Evolutionary conservation across 2,797 vertebrate species (phyloP).

Genomic region (Propithecus perrieri): DNA sequence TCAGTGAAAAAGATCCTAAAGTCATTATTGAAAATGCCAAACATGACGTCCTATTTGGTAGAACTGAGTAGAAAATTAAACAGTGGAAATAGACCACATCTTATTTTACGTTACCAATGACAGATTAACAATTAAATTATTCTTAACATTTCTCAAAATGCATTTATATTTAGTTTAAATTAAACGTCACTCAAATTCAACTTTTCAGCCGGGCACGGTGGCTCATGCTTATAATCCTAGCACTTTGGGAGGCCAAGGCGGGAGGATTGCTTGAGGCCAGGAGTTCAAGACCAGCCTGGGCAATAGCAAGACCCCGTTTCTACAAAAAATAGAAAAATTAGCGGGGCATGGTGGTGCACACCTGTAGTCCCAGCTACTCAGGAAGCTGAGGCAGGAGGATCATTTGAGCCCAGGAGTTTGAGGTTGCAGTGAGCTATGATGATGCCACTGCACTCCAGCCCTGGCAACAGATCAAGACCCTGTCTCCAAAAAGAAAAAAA

Average conservation of each 20-base stretch:
- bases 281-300: not conserved
- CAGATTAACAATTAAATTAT: slow-evolving; percentile 33
- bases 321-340: no score
- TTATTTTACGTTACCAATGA: slow-evolving; percentile 56
- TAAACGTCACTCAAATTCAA: not conserved
- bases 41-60: slow-evolving; percentile 61
- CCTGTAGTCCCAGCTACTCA: no score
- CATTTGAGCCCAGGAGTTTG: not conserved
- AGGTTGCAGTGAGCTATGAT: not conserved
- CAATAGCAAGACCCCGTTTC: no score
- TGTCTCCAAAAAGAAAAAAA: not conserved
- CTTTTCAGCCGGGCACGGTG: not conserved
- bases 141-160: slow-evolving; percentile 35
- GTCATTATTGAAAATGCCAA: slow-evolving; percentile 34
- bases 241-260: not conserved
- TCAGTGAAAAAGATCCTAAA: slow-evolving; percentile 52
- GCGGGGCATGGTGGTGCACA: no score
- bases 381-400: not conserved
- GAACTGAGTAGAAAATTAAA: slow-evolving; percentile 69
- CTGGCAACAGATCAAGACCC: not conserved
- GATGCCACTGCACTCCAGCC: not conserved
- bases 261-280: not conserved
- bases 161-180: slow-evolving; percentile 24
- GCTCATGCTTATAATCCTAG: not conserved
- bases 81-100: slow-evolving; percentile 24